Percentiles rank a stretch among this genome's conserved stretches.
These are phyloP conservation scores for Andrena minutula DNA, from an alignment of 2,888 invertebrate genomes.

Conservation along the genomic window DNA sequence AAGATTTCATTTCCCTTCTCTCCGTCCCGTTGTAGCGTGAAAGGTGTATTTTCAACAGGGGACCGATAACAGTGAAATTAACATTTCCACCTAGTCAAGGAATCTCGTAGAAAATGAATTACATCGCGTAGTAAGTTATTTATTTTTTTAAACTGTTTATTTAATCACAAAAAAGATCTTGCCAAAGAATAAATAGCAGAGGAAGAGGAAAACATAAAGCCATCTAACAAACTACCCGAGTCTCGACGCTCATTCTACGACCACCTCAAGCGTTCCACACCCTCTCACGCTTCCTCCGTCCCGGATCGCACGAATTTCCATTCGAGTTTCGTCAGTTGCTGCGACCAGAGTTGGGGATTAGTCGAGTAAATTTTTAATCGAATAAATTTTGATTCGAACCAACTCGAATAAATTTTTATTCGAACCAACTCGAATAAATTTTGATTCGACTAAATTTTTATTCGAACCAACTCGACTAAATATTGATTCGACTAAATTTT, in stretches of 20 bases:
- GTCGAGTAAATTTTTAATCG: too few species aligned
- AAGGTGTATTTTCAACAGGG: too few species aligned
- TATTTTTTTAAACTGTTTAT: constrained; percentile 37
- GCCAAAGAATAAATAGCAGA: constrained; percentile 62
- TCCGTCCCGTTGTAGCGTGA: too few species aligned
- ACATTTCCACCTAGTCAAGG: neutral
- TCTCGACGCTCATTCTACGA: neutral
- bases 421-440: too few species aligned
- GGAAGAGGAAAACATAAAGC: constrained; percentile 40
- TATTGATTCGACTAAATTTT: too few species aligned
- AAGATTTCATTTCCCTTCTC: neutral
- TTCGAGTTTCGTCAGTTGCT: neutral
- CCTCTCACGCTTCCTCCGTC: neutral
- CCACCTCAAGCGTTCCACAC: neutral
- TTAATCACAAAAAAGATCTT: constrained; percentile 25
- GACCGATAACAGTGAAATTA: neutral
- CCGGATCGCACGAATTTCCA: neutral
- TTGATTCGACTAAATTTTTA: too few species aligned
- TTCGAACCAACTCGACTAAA: too few species aligned
- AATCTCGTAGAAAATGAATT: neutral
- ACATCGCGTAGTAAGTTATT: neutral
- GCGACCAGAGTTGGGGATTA: too few species aligned
- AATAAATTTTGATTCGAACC: too few species aligned
- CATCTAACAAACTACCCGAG: constrained; percentile 33
- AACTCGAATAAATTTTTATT: too few species aligned